Base-by-base conservation (phyloP, 2,888 invertebrate genomes). In the Amblyteles armatorius region DNA sequence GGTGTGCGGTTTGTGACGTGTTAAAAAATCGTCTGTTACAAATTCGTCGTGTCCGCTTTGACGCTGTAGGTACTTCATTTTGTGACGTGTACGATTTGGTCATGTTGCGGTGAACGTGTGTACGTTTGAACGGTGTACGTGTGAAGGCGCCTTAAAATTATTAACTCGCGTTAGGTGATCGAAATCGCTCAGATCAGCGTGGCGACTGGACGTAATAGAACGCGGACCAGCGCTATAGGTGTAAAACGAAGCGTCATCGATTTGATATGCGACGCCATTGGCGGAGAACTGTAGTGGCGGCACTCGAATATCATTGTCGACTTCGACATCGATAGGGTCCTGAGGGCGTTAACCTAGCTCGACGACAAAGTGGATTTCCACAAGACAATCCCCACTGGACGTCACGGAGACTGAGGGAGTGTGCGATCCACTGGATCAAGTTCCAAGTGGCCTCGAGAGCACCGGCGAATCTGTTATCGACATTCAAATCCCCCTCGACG, bases 321-420 rank as follows among this genome's bases (percentile, higher is more conserved):
- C 63, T 65, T 36, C 63, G 16, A 50, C 68, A 44, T 65, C 48
- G 63, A 60, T 11, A 48, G n/a, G 71, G 7, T n/a, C 40, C 48
- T 11, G 55, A n/a, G 36, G 11, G 33, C 50, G 44, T 22, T 40
- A 73, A 68, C 63, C 60, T 44, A 36, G 60, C 63, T 68, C 60
- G 72, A 74, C 78, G 73, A 81, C 78, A 81, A 84, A 84, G 60
- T 65, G 74, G 73, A 79, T 79, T 79, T 55, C 22, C 78, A 65
- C 78, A 81, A 78, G 78, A 81, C 82, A 82, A 81, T 81, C 60
- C 44, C 73, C 68, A 65, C 84, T 82, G 69, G 82, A 79, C 78
- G 84, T 84, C 73, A 81, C 55, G 22, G 40, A 55, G 72, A 65
- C 78, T 50, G 68, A 78, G 72, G 36, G 48, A 52, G 55, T 52